Percentiles rank a stretch among this genome's conserved stretches.
phyloP scores from a whole-genome alignment of 2,113 vertebrate species.

The Labrus mixtus region DNA sequence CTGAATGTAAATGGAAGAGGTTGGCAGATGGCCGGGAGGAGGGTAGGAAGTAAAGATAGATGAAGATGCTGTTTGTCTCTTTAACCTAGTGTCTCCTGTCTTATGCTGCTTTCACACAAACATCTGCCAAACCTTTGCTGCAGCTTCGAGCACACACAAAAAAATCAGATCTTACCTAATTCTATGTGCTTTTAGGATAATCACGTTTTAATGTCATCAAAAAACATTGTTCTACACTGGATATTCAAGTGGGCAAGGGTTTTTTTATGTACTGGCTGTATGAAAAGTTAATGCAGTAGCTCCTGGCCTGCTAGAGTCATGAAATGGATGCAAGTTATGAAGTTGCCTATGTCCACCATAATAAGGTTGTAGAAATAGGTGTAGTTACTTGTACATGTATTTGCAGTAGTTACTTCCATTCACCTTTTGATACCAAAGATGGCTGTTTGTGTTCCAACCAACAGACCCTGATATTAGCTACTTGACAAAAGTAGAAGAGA shows the following conservation, averaged over 20 bases:
- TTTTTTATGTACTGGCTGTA: slow-evolving; percentile 13
- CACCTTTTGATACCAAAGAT: neutral
- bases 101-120: neutral
- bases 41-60: slow-evolving; percentile 34
- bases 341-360: neutral
- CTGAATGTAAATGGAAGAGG: slow-evolving; percentile 58
- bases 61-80: slow-evolving; percentile 25
- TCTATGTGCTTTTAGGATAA: neutral
- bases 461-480: neutral
- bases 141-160: neutral
- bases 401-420: neutral
- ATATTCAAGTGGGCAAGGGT: neutral
- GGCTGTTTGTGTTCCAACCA: neutral
- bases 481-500: neutral
- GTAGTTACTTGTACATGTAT: neutral
- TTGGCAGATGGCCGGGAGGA: slow-evolving; percentile 59
- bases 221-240: neutral
- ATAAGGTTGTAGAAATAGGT: neutral
- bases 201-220: slow-evolving; percentile 16
- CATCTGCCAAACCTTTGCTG: slow-evolving; percentile 1
- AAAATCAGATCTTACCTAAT: slow-evolving; percentile 6
- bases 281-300: slow-evolving; percentile 7
- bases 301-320: neutral
- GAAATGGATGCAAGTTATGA: neutral
- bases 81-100: neutral